Conservation (phyloP, 2,888 invertebrate genomes). For the Chrysodeixis includens region DNA sequence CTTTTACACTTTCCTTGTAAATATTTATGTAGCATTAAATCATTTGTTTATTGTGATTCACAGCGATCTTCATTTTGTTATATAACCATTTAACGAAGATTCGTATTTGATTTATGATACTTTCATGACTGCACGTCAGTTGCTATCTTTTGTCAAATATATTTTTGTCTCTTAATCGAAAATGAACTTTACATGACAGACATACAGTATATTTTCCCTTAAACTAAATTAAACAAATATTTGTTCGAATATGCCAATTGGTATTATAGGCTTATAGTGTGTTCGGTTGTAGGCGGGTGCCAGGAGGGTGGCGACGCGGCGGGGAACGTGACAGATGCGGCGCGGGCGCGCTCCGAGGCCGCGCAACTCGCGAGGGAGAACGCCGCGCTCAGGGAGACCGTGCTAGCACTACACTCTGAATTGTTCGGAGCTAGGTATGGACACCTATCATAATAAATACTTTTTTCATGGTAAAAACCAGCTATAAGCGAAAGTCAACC, state of each 20-base stretch:
- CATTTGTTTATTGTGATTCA: slow-evolving; percentile 2
- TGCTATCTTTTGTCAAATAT: background rate
- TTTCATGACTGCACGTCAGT: background rate
- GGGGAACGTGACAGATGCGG: slow-evolving; percentile 80
- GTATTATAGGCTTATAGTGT: slow-evolving; percentile 9
- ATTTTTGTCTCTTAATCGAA: background rate
- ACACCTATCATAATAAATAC: background rate
- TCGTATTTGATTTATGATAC: slow-evolving; percentile 1
- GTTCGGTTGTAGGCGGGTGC: slow-evolving; percentile 68
- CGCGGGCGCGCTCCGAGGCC: slow-evolving; percentile 90
- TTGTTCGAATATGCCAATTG: background rate
- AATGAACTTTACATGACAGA: background rate
- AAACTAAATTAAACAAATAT: background rate
- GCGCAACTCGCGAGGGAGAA: slow-evolving; percentile 91
- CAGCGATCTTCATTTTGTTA: slow-evolving; percentile 2
- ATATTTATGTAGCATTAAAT: slow-evolving; percentile 4
- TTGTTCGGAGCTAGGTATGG: slow-evolving; percentile 92
- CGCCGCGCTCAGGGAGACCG: slow-evolving; percentile 91
- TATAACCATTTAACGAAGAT: background rate
- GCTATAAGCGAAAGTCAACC: no score
- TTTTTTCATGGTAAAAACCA: no score
- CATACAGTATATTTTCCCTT: background rate
- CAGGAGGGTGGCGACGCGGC: slow-evolving; percentile 75
- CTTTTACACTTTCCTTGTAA: slow-evolving; percentile 2
- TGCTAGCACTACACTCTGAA: slow-evolving; percentile 93